A percentile compares a stretch with the other conserved stretches of the same genome.
Conservation (phyloP, 2,888 invertebrate genomes). For the Diarsia dahlii region DNA sequence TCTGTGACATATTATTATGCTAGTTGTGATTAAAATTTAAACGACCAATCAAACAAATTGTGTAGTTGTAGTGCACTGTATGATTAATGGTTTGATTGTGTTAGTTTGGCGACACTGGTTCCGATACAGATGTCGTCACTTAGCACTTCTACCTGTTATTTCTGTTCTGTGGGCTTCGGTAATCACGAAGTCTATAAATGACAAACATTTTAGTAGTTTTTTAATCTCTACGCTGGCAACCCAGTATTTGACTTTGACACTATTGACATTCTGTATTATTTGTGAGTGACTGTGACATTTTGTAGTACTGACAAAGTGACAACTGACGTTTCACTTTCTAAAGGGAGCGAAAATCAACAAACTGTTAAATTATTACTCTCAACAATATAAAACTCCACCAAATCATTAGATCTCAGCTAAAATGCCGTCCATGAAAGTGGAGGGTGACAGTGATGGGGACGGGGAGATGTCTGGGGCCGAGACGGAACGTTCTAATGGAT, state of each 20-base stretch:
- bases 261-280: conserved; percentile 24
- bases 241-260: conserved; percentile 50
- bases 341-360: conserved; percentile 71
- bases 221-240: conserved; percentile 5
- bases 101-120: too few species aligned
- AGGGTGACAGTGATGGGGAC: conserved; percentile 91
- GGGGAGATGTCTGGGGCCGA: conserved; percentile 93
- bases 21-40: too few species aligned
- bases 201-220: conserved; percentile 5
- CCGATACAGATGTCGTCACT: too few species aligned
- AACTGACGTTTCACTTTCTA: conserved; percentile 63
- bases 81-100: too few species aligned
- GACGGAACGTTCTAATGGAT: conserved; percentile 92
- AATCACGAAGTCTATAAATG: neutral
- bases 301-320: conserved; percentile 35
- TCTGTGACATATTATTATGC: too few species aligned
- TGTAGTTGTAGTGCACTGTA: too few species aligned
- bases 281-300: conserved; percentile 26
- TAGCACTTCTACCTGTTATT: too few species aligned
- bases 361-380: conserved; percentile 12
- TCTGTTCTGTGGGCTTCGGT: too few species aligned
- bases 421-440: conserved; percentile 93
- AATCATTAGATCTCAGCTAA: conserved; percentile 43
- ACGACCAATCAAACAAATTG: too few species aligned
- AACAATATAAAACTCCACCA: neutral